These are phyloP conservation scores for Lepidurus arcticus DNA, from an alignment of 1,140 invertebrate species.

Conservation along the genomic window DNA sequence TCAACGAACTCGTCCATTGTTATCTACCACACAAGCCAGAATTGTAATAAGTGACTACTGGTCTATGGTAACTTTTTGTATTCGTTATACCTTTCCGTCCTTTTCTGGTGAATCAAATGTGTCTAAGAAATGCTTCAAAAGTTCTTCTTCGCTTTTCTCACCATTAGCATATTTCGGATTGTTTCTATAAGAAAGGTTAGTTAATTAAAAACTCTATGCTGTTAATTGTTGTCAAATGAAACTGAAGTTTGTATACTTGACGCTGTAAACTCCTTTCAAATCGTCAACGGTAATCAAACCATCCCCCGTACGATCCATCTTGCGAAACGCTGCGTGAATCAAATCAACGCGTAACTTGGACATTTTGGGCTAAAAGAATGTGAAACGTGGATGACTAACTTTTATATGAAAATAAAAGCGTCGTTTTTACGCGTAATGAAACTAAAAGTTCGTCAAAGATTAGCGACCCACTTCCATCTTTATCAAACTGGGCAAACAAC, in stretches of 20 bases:
- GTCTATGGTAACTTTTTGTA: neutral
- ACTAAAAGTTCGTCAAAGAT: slow-evolving; percentile 49
- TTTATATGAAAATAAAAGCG: neutral
- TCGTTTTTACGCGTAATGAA: slow-evolving; percentile 43
- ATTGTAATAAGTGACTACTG: neutral
- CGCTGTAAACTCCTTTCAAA: slow-evolving; percentile 72
- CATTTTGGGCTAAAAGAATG: slow-evolving; percentile 72
- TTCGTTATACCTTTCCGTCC: slow-evolving; percentile 48
- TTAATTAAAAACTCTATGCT: too few species aligned
- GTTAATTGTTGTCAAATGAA: too few species aligned
- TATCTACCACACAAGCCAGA: slow-evolving; percentile 42
- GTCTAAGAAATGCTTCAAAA: slow-evolving; percentile 48
- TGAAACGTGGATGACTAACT: neutral
- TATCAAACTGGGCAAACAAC: slow-evolving; percentile 44
- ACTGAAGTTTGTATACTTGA: slow-evolving; percentile 46
- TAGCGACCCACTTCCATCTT: slow-evolving; percentile 44
- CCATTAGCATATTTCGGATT: slow-evolving; percentile 45
- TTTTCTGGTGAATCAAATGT: slow-evolving; percentile 49
- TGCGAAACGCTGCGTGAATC: slow-evolving; percentile 77
- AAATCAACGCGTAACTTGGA: slow-evolving; percentile 62
- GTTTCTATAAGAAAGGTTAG: slow-evolving; percentile 9
- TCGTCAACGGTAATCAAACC: slow-evolving; percentile 79
- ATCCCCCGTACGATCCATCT: slow-evolving; percentile 80
- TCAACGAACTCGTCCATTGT: slow-evolving; percentile 53
- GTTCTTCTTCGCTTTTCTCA: slow-evolving; percentile 51